phyloP scores from a whole-genome alignment of 2,888 invertebrate genomes.

The Lycocerus yunnanus region DNA sequence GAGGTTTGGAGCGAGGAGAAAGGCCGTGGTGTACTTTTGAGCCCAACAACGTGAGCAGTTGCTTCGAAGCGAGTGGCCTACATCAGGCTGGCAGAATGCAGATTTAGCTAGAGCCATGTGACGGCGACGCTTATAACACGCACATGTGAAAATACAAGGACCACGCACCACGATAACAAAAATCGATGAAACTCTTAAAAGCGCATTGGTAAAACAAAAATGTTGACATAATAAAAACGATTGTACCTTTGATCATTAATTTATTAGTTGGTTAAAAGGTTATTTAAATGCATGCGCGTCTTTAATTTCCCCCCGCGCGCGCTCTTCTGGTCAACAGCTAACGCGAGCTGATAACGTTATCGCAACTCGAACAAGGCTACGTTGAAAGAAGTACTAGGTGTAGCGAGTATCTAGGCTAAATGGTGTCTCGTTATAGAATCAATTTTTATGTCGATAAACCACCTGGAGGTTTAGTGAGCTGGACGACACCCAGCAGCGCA shows the following conservation, averaged over 20 bases:
- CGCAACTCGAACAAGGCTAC: conserved; percentile 23
- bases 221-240: not conserved
- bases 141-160: conserved; percentile 10
- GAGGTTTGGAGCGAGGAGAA: conserved; percentile 27
- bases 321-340: conserved; percentile 20
- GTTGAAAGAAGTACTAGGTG: conserved; percentile 20
- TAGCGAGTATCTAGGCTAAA: not conserved
- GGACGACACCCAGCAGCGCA: conserved; percentile 9
- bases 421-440: not conserved
- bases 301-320: conserved; percentile 12
- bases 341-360: conserved; percentile 28
- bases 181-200: conserved; percentile 16
- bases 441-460: not conserved
- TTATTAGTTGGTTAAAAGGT: not conserved
- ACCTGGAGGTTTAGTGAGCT: conserved; percentile 5
- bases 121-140: conserved; percentile 25
- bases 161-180: conserved; percentile 1
- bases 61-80: conserved; percentile 22
- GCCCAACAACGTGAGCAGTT: not conserved
- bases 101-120: conserved; percentile 21
- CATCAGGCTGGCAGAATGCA: conserved; percentile 24
- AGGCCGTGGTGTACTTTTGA: conserved; percentile 7
- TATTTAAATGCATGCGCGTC: conserved; percentile 12
- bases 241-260: not conserved
- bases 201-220: not conserved